Evolutionary conservation across 2,888 invertebrate species (phyloP).

Genomic region (Tipula lateralis): DNA sequence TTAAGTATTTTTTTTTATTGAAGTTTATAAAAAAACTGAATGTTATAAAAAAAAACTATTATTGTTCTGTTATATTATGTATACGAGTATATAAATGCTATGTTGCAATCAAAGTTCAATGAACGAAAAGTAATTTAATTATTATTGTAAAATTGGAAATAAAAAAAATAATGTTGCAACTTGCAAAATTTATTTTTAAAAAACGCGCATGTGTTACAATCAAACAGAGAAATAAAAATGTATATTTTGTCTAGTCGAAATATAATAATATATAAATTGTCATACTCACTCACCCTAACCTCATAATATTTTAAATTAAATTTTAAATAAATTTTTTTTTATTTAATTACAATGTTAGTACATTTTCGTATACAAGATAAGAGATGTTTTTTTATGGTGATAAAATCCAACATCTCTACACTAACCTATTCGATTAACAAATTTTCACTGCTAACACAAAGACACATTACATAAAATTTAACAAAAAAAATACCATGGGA

Average conservation of each 20-base stretch:
- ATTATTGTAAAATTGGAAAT: slow-evolving; percentile 15
- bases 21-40: neutral
- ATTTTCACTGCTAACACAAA: neutral
- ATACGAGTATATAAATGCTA: neutral
- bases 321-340: neutral
- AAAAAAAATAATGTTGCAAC: slow-evolving; percentile 19
- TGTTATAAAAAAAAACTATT: neutral
- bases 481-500: neutral
- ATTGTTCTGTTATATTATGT: neutral
- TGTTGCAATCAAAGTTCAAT: slow-evolving; percentile 24
- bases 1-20: neutral
- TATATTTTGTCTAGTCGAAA: slow-evolving; percentile 24
- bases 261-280: neutral
- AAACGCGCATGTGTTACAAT: slow-evolving; percentile 12
- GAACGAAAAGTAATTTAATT: slow-evolving; percentile 5
- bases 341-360: neutral
- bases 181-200: neutral
- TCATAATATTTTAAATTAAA: neutral
- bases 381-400: neutral
- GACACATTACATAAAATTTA: neutral
- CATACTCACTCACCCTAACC: slow-evolving; percentile 25
- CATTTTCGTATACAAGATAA: neutral
- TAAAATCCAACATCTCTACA: neutral
- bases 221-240: neutral
- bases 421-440: neutral